Evolutionary conservation across 2,113 vertebrate genomes (phyloP), one percentile per base, ranked within the genome.

Genomic region (Hyla sarda): DNA sequence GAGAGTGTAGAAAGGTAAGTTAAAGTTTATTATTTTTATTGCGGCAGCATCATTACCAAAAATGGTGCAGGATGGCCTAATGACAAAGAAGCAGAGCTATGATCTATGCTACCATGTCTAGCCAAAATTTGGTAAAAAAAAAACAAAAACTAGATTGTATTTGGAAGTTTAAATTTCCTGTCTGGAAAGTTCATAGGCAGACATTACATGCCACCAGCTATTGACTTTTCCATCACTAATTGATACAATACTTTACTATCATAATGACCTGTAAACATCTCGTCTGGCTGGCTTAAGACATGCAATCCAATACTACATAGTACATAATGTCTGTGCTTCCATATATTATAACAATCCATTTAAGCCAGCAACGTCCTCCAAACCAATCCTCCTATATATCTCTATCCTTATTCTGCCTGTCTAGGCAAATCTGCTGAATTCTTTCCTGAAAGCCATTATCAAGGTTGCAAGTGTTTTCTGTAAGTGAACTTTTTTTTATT

Each of bases 361-460:
- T 54, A 52, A 17, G 17, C 17, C 75, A 56, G 47, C 28, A 77
- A 9, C 13, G 7, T 77, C 48, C 13, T 13, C 75, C 30, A 54
- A 19, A 34, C 28, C 30, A 30, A 13, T 45, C 30, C 58, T 23
- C 10, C 60, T 71, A 73, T 41, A 72, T 25, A 52, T 7, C 11
- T 37, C 30, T 72, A 10, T 21, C 9, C 11, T 37, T 34, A 37
- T 77, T 85, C 21, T 69, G 62, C 45, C 47, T 85, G 74, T 54
- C 65, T 58, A 37, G 30, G 30, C 60, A 45, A 72, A 78, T 78
- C 11, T 50, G 3, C 16, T 76, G 23, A 4, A 71, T 72, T 47
- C 48, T 58, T 79, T 77, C 76, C 62, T 86, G 84, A 84, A 84
- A 84, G 56, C 71, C n/a, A n/a, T 37, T 72, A n/a, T 86, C 62